Evolutionary conservation across 2,797 vertebrate species (phyloP).

Genomic region (Dendrocincla tyrannina): DNA sequence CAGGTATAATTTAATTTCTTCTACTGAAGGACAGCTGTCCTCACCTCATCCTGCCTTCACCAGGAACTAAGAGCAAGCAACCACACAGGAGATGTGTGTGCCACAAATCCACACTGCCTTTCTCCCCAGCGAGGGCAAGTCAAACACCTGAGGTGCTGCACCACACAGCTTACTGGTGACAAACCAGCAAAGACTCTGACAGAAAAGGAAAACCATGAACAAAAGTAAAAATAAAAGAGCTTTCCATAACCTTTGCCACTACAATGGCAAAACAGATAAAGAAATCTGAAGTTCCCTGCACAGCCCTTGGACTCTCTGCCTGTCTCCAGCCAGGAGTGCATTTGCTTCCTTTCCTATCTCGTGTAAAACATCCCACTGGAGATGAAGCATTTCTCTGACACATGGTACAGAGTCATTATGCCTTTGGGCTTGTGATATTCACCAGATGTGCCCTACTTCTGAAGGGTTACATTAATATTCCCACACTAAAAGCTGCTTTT

Average conservation of each 20-base stretch:
- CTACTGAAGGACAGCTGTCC: background rate
- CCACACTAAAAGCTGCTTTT: slow-evolving; percentile 35
- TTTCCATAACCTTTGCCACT: background rate
- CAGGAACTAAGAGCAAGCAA: background rate
- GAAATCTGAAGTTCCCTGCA: background rate
- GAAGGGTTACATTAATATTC: slow-evolving; percentile 48
- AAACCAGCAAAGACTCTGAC: background rate
- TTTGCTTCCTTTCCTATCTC: background rate
- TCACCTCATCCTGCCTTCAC: background rate
- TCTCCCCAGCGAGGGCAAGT: background rate
- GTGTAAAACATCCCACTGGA: slow-evolving; percentile 16
- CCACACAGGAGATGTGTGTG: too few species aligned
- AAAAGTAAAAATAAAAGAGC: background rate
- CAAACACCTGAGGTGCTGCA: background rate
- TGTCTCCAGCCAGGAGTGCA: background rate
- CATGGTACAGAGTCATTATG: slow-evolving; percentile 26
- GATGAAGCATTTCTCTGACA: slow-evolving; percentile 22
- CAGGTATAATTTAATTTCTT: background rate
- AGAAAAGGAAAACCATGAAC: background rate
- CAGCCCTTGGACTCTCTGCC: background rate
- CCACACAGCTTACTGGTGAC: rapidly evolving
- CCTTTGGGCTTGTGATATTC: slow-evolving; percentile 10
- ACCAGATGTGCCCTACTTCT: slow-evolving; percentile 54
- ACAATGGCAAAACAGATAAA: background rate
- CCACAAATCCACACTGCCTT: background rate